Conservation (phyloP, 2,113 vertebrate genomes). For the Ploceus nigricollis region DNA sequence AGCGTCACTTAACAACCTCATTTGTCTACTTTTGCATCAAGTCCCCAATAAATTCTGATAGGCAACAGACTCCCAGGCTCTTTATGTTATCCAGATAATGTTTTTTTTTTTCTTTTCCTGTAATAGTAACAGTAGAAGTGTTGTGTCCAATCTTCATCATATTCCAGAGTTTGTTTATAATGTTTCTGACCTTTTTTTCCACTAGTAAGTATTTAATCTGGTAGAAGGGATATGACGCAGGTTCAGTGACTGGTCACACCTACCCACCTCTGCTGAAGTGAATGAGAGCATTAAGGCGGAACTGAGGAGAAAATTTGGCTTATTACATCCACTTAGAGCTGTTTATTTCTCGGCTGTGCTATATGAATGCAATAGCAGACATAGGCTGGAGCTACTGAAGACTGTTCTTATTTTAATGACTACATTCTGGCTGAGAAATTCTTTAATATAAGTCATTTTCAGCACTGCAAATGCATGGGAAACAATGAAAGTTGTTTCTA, state of each 20-base stretch:
- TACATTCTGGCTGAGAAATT: conserved; percentile 47
- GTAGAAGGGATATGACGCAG: neutral
- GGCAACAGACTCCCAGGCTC: conserved; percentile 60
- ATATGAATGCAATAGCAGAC: neutral
- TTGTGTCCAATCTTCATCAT: conserved; percentile 39
- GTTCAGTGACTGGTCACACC: neutral
- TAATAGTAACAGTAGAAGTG: conserved; percentile 47
- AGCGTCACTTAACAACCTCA: conserved; percentile 65
- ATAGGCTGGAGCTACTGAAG: conserved; percentile 24
- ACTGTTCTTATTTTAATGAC: conserved; percentile 57
- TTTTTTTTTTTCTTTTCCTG: conserved; percentile 11
- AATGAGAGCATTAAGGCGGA: neutral
- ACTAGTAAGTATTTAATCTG: neutral
- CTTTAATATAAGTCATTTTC: conserved; percentile 57
- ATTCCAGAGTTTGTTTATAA: conserved; percentile 36
- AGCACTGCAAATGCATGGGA: conserved; percentile 47
- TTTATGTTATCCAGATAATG: conserved; percentile 52
- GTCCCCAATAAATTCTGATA: conserved; percentile 66
- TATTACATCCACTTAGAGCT: neutral
- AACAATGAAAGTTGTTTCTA: conserved; percentile 69
- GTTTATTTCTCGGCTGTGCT: conserved; percentile 30
- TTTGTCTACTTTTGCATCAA: conserved; percentile 73
- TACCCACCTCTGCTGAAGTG: neutral
- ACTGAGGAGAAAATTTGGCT: neutral
- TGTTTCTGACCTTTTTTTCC: neutral